These are phyloP conservation scores for Gonocerus acuteangulatus DNA, from an alignment of 2,888 invertebrate species.

Conservation along the genomic window DNA sequence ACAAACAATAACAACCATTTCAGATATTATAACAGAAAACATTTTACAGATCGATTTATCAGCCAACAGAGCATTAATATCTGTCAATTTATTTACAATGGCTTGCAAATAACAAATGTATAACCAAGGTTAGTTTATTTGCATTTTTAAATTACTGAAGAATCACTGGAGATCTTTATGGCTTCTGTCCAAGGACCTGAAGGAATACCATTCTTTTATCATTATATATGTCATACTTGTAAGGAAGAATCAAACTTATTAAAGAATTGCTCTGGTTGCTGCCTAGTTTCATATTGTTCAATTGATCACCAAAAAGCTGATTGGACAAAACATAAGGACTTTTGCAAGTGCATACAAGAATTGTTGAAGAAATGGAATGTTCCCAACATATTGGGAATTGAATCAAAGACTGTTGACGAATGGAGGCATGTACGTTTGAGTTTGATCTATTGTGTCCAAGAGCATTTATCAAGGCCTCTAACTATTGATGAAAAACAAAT, in stretches of 20 bases:
- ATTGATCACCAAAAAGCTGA: constrained; percentile 27
- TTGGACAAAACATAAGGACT: constrained; percentile 28
- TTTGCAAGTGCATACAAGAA: constrained; percentile 20
- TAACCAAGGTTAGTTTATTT: too few species aligned
- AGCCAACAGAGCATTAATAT: too few species aligned
- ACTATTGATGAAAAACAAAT: constrained; percentile 22
- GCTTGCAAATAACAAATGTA: too few species aligned
- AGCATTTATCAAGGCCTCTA: constrained; percentile 17
- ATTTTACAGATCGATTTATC: too few species aligned
- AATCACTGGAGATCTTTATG: too few species aligned
- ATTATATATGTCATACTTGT: constrained; percentile 30
- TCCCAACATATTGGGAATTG: constrained; percentile 7
- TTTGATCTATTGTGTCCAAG: constrained; percentile 6
- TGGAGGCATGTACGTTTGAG: constrained; percentile 7
- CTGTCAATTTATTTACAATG: too few species aligned
- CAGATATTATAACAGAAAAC: too few species aligned
- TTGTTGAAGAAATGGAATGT: background rate
- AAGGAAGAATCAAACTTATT: background rate
- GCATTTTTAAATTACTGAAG: too few species aligned
- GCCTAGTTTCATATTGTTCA: constrained; percentile 28
- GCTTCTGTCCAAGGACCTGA: too few species aligned
- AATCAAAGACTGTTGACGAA: background rate
- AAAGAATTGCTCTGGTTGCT: constrained; percentile 28
- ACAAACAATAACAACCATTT: too few species aligned
- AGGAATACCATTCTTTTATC: too few species aligned